Conservation (phyloP, 2,113 vertebrate species). For the Labrus mixtus region DNA sequence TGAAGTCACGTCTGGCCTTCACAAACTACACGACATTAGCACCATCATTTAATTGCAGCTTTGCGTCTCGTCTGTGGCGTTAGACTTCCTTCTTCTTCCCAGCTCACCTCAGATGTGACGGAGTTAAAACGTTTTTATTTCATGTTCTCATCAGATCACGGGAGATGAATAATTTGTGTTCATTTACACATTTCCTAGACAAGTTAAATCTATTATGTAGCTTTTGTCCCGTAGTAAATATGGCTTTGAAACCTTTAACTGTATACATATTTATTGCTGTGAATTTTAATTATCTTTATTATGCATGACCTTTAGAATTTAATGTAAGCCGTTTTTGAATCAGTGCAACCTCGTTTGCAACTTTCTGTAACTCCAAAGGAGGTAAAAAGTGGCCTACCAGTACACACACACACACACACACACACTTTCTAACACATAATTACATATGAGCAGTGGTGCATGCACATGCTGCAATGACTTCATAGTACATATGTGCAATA, state of each 20-base stretch:
- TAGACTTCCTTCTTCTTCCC: background rate
- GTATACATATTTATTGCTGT: background rate
- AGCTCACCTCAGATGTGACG: background rate
- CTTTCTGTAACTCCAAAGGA: slow-evolving; percentile 19
- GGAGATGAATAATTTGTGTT: background rate
- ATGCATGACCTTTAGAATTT: slow-evolving; percentile 38
- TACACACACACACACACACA: background rate
- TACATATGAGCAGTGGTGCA: slow-evolving; percentile 42
- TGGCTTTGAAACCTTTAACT: background rate
- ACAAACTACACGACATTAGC: slow-evolving; percentile 79
- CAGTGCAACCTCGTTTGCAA: slow-evolving; percentile 17
- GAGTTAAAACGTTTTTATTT: background rate
- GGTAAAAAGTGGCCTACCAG: background rate
- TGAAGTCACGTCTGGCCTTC: slow-evolving; percentile 92
- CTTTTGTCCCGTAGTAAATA: too few relatives aligned
- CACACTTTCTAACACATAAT: slow-evolving; percentile 14
- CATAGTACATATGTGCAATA: slow-evolving; percentile 27
- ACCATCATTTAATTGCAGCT: slow-evolving; percentile 75
- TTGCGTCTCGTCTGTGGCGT: slow-evolving; percentile 39
- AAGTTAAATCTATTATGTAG: background rate
- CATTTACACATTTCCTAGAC: background rate
- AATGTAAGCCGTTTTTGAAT: slow-evolving; percentile 4
- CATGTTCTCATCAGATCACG: too few relatives aligned
- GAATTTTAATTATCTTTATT: background rate
- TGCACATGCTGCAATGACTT: slow-evolving; percentile 52